phyloP scores from a whole-genome alignment of 2,888 invertebrate genomes.

The Stenotaenia linearis region DNA sequence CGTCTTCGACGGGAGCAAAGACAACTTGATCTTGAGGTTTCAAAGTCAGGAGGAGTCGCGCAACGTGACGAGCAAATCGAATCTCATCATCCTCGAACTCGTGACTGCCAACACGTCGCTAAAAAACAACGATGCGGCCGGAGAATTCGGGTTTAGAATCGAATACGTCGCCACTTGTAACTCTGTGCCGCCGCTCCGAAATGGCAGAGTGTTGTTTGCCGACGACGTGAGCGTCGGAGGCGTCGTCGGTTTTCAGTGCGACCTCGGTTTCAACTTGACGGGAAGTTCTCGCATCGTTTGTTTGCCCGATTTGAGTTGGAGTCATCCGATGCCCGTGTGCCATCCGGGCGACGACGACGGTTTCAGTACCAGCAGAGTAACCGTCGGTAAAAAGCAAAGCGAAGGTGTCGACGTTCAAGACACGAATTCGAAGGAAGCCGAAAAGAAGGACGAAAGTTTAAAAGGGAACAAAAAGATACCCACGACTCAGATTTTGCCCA shows the following conservation, averaged over 20 bases:
- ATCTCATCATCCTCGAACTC: neutral
- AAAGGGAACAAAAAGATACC: neutral
- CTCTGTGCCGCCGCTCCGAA: neutral
- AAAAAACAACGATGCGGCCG: slow-evolving; percentile 24
- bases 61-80: neutral
- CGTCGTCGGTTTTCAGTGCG: neutral
- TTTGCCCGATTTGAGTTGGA: slow-evolving; percentile 13
- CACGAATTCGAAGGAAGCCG: neutral
- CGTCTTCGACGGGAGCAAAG: neutral
- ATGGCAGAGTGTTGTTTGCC: neutral
- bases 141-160: neutral
- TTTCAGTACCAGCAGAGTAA: neutral
- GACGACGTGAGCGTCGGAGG: neutral
- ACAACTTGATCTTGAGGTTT: neutral
- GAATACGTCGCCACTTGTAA: slow-evolving; percentile 6
- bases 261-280: neutral
- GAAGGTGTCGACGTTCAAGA: neutral
- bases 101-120: neutral
- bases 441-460: neutral
- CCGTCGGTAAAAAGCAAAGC: neutral
- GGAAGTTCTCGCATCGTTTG: neutral
- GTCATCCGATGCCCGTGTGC: neutral
- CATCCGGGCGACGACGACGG: neutral
- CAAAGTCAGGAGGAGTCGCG: neutral
- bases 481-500: neutral